phyloP scores from a whole-genome alignment of 2,888 invertebrate genomes.

The Cataglyphis cursor region DNA sequence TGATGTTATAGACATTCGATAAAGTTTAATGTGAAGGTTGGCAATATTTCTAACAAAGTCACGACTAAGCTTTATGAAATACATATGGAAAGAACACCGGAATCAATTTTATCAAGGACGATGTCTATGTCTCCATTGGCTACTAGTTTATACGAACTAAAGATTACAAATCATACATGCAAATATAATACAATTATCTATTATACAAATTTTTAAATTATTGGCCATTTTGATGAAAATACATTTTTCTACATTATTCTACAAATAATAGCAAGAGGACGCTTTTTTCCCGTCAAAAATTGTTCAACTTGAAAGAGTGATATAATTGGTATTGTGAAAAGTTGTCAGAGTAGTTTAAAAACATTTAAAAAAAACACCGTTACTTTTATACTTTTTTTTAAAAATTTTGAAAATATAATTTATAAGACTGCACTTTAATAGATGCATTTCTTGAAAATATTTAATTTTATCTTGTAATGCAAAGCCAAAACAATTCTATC shows the following conservation, averaged over 20 bases:
- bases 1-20: background rate
- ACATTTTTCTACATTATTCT: background rate
- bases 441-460: no score
- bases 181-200: conserved; percentile 5
- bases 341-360: no score
- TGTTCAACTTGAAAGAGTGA: background rate
- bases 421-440: no score
- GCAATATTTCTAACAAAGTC: background rate
- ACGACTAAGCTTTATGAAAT: background rate
- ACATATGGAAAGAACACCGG: background rate
- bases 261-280: background rate
- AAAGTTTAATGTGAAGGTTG: conserved; percentile 7
- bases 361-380: no score
- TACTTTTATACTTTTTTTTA: no score
- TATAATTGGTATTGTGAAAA: no score
- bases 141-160: background rate
- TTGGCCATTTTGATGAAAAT: background rate
- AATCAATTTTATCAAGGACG: conserved; percentile 38
- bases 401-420: no score
- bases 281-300: background rate
- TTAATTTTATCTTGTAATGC: no score
- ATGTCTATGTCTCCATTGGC: conserved; percentile 21
- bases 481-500: no score
- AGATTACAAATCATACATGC: conserved; percentile 1
- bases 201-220: background rate